Base-by-base conservation (phyloP, 2,113 vertebrate genomes). In the Aptenodytes patagonicus region DNA sequence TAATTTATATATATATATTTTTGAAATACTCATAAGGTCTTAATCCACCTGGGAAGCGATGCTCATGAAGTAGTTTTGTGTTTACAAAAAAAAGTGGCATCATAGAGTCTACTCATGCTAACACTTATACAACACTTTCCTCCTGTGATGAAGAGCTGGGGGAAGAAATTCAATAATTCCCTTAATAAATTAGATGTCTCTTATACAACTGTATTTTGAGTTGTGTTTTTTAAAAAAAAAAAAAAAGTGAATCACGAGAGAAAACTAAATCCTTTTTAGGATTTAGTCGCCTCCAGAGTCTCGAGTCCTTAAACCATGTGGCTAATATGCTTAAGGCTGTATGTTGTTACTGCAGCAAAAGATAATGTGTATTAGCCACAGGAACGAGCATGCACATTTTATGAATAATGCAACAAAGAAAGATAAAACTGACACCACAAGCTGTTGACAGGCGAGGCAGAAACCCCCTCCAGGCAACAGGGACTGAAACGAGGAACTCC, bases 321-420 rank as follows among this genome's bases (percentile, higher is more conserved):
- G 17, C 13, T 64, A 60, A 42, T 10, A 15, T 0, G 13, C 46
- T 49, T 54, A 40, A 5, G 46, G 28, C n/a, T 42, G 9, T 11
- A 15, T 11, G 10, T 14, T 42, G 21, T 52, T 52, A 20, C 52
- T 57, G 34, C 22, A 77, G 62, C 46, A 66, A 42, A 71, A 83
- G 46, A 20, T 7, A 46, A 52, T 7, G 19, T 3, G 9, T 8
- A 10, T 46, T 29, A 69, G 36, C 28, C 62, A 60, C 36, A 47
- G 61, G 61, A 87, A 70, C 6, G 0, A 68, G 13, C 20, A 47
- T 1, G 20, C 9, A 65, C 9, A 8, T 65, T 76, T 83, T 36
- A 87, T 77, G 26, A 91, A 89, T 87, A 95, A 83, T 85, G 42
- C 62, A 94, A 46, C 38, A n/a, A 17, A 49, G 38, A 75, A 38